Percentiles rank a stretch among this genome's conserved stretches.
phyloP scores from a whole-genome alignment of 2,113 vertebrate genomes.

The Poeciliopsis prolifica region DNA sequence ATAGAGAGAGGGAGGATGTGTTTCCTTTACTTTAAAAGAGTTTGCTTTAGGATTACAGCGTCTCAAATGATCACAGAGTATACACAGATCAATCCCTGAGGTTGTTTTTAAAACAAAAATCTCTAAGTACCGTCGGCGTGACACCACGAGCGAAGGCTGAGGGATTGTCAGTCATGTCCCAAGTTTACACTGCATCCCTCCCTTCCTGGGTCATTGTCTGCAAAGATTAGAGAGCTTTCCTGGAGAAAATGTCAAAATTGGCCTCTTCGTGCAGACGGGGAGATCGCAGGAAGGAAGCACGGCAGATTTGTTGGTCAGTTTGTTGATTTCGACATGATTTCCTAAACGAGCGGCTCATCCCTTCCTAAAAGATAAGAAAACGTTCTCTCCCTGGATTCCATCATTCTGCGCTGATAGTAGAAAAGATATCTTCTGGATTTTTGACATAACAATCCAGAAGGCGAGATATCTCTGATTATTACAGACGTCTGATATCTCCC shows the following conservation, averaged over 20 bases:
- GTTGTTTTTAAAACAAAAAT: background rate
- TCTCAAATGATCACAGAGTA: conserved; percentile 30
- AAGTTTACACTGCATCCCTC: conserved; percentile 14
- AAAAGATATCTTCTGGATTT: background rate
- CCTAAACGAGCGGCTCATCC: conserved; percentile 34
- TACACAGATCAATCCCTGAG: background rate
- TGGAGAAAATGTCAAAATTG: conserved; percentile 26
- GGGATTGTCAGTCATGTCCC: conserved; percentile 1
- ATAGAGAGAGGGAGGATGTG: conserved; percentile 15
- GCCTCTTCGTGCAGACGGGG: conserved; percentile 11
- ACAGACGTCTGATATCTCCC: too few relatives aligned
- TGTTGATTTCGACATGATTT: conserved; percentile 44
- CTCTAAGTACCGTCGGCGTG: conserved; percentile 8
- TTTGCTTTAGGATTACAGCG: conserved; percentile 43
- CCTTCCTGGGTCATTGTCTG: conserved; percentile 50
- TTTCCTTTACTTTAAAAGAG: conserved; percentile 37
- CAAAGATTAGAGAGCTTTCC: conserved; percentile 51
- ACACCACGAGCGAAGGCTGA: conserved; percentile 1
- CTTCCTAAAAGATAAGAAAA: conserved; percentile 8
- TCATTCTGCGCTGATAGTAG: background rate
- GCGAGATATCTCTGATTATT: too few relatives aligned
- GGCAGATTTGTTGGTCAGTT: conserved; percentile 24
- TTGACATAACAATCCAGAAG: too few relatives aligned
- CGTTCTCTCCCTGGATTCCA: conserved; percentile 39
- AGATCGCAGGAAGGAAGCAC: conserved; percentile 35